Conservation (phyloP, 2,888 invertebrate genomes). For the Cloeon dipterum region DNA sequence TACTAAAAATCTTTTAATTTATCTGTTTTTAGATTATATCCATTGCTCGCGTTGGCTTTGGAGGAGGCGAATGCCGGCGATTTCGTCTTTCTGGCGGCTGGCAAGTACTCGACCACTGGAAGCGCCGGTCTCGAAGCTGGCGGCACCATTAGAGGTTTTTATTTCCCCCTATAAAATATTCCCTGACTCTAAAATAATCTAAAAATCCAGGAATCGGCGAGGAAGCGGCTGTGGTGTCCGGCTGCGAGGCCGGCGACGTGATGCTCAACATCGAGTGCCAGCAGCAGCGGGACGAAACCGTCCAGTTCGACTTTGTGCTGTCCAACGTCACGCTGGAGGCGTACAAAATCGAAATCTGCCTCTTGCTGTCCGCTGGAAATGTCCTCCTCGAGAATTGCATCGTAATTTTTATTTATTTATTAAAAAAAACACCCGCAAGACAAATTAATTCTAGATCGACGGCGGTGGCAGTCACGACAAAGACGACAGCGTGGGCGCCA, state of each 20-base stretch:
- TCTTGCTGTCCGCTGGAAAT: background rate
- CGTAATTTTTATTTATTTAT: too few species aligned
- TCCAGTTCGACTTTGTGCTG: background rate
- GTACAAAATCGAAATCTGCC: background rate
- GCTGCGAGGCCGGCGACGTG: conserved; percentile 1
- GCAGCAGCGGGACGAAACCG: background rate
- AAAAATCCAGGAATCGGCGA: background rate
- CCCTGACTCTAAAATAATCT: background rate
- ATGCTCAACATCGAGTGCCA: background rate
- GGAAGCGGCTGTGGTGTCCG: background rate
- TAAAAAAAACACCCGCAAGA: too few species aligned
- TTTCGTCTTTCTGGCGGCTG: background rate
- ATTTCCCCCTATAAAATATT: too few species aligned
- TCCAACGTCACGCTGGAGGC: background rate
- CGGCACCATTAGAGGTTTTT: background rate
- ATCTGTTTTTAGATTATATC: too few species aligned
- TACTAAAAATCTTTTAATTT: too few species aligned
- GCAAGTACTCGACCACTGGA: background rate
- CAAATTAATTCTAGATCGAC: background rate
- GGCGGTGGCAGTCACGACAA: background rate
- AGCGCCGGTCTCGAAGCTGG: background rate
- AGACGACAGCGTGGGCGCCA: background rate
- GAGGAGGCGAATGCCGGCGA: background rate
- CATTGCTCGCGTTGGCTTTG: background rate
- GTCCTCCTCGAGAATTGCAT: background rate